Base-by-base conservation (phyloP, 2,797 vertebrate species). In the Mormyrus hasselquistii region DNA sequence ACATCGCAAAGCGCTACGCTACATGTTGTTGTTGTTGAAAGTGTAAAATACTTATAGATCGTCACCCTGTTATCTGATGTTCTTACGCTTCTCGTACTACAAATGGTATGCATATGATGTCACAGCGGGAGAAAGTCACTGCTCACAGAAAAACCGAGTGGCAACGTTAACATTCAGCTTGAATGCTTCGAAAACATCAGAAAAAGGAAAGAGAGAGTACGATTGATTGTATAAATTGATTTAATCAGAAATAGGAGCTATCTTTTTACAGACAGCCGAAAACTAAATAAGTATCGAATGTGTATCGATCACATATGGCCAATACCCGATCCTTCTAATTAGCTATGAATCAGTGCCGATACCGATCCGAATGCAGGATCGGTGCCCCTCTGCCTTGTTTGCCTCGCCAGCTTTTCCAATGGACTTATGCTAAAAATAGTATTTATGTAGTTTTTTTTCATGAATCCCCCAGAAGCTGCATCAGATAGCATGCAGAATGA, bases 381-480 rank as follows among this genome's bases (percentile, higher is more conserved):
- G 3, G 22, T 65, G 3, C 2, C 29, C 25, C 25, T 29, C 25
- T 29, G 3, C 1, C 25, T 34, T 69, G 14, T 38, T 41, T 22
- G 25, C 7, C 8, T 87, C 7, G 3, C 19, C 2, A 6, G 29
- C 34, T 57, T 6, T 86, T 55, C 22, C 83, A 10, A 53, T 29
- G 52, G 52, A 86, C 52, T 62, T 16, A 50, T 87, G 49, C 16
- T 29, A 25, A 87, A 12, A 49, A 41, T 89, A 92, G 90, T 91
- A 88, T 91, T 91, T 90, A n/a, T 0, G 10, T 87, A n/a, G 88
- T 90, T 47, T 89, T 88, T 88, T 91, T 57, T 87, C 90, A 91
- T 90, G 69, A 59, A 65, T 92, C 87, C 89, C 62, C 89, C 82
- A 44, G 91, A 93, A 91, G 89, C 90, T 53, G 88, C 88, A 29